Percentiles rank a stretch among this genome's conserved stretches.
phyloP scores from a whole-genome alignment of 2,888 invertebrate genomes.

The Orchesellides sinensis region DNA sequence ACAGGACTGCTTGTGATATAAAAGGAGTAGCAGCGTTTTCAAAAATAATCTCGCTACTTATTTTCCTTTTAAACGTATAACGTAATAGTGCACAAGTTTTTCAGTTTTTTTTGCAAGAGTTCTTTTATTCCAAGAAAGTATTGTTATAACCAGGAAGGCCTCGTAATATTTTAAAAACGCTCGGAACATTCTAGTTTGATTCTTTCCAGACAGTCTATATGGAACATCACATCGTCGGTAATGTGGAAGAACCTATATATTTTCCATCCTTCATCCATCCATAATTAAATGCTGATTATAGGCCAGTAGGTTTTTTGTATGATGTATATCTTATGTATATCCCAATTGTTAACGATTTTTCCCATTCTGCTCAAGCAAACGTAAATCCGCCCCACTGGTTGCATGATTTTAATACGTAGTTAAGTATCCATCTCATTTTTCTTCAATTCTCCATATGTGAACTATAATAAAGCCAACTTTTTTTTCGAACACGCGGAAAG shows the following conservation, averaged over 20 bases:
- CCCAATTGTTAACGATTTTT: neutral
- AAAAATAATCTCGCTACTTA: too few relatives aligned
- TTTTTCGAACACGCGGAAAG: too few relatives aligned
- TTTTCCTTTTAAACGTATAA: neutral
- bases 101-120: neutral
- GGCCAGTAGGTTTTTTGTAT: neutral
- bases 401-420: neutral
- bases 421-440: conserved; percentile 21
- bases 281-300: conserved; percentile 14
- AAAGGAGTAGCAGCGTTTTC: neutral
- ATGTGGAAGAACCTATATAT: too few relatives aligned
- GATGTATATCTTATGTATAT: neutral
- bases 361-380: neutral
- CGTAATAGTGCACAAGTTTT: neutral
- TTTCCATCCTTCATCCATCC: neutral
- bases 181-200: too few relatives aligned
- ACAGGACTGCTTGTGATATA: too few relatives aligned
- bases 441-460: neutral
- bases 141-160: neutral
- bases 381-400: neutral
- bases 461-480: conserved; percentile 2
- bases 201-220: neutral
- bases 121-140: neutral
- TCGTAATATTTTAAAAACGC: too few relatives aligned
- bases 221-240: too few relatives aligned